Base-by-base conservation (phyloP, 2,113 vertebrate species). In the Hippoglossus stenolepis region DNA sequence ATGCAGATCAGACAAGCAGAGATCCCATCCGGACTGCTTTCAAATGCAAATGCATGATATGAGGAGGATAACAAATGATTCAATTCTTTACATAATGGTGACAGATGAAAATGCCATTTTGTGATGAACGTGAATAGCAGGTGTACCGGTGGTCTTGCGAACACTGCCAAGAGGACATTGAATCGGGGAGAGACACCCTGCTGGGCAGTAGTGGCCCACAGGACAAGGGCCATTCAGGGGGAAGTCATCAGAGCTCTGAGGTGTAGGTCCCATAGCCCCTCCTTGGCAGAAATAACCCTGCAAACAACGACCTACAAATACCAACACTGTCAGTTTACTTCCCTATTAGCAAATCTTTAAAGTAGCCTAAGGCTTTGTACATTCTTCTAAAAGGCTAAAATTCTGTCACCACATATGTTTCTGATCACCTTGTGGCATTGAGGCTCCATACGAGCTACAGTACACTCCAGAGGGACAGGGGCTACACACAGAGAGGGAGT, bases 241-340 rank as follows among this genome's bases (percentile, higher is more conserved):
- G 56, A 92, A 94, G 0, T 0, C 15, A 0, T 90, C 21, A 0
- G 87, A 93, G 72, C 80, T 91, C 20, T 61, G 83, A 0, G 97
- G 96, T 23, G 93, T 84, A 15, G 95, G 91, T 53, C 90, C 90
- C 0, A 76, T 65, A 23, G 96, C 96, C 10, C 96, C 96, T 68
- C 94, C 94, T n/a, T 94, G 90, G 14, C 96, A 99, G 87, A 95
- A 96, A 92, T 93, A 96, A 8, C 97, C 96, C 21, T 95, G 87
- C 13, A 93, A 92, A 82, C 97, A 98, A 5, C 63, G 87, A 35
- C 96, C 97, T 98, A 68, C 17, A 67, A 38, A 72, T 2, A 58
- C 23, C 75, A 28, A 60, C 8, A 64, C 2, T 0, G 63, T 24
- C 21, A 13, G 18, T 38, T 53, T 24, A 7, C 5, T 64, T 38